These are phyloP conservation scores for Python bivittatus DNA, from an alignment of 2,113 vertebrate genomes.

Conservation along the genomic window DNA sequence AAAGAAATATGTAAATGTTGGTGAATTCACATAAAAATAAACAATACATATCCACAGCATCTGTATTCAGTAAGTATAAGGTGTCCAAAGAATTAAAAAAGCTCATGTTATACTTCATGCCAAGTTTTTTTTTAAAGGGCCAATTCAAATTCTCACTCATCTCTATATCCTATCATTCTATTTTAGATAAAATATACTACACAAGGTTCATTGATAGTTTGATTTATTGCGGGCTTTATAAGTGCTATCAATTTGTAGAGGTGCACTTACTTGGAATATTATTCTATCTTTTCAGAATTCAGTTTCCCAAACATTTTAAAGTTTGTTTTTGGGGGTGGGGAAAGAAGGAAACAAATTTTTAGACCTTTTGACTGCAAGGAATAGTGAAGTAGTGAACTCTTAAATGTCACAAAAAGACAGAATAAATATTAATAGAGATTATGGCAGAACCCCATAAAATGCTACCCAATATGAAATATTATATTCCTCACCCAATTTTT, in stretches of 20 bases:
- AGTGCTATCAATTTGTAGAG: background rate
- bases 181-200: too few relatives aligned
- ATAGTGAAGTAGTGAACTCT: background rate
- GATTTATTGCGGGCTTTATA: background rate
- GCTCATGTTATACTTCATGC: background rate
- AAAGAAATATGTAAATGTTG: background rate
- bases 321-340: background rate
- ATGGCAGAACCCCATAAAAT: background rate
- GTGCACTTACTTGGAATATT: background rate
- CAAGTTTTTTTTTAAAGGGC: background rate
- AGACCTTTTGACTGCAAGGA: background rate
- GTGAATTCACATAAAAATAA: background rate
- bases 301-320: background rate
- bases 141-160: background rate
- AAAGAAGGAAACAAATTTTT: background rate
- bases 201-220: background rate
- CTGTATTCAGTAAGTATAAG: background rate
- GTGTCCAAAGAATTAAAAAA: background rate
- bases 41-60: background rate
- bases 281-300: background rate
- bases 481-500: background rate
- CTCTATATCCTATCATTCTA: background rate
- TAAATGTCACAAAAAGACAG: too few relatives aligned
- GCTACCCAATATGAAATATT: background rate
- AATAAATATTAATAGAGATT: background rate